Conservation (phyloP, 1,140 invertebrate species). For the Drosophila pseudoananassae region DNA sequence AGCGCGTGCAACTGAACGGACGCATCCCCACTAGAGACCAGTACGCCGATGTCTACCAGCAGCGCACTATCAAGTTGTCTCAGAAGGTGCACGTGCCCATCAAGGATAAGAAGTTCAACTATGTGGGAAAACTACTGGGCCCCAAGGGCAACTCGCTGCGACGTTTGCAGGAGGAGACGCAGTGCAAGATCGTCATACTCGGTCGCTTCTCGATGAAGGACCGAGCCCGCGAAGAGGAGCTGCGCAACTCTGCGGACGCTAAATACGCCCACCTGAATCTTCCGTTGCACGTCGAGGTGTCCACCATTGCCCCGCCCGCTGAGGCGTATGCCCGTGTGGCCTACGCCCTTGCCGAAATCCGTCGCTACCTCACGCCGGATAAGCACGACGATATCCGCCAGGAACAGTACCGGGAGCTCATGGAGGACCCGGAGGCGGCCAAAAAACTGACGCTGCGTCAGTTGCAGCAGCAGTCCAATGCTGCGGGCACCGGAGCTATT, state of each 20-base stretch:
- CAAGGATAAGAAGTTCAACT: conserved; percentile 97
- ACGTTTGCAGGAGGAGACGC: conserved; percentile 96
- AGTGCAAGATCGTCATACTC: conserved; percentile 97
- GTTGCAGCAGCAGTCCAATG: conserved; percentile 72
- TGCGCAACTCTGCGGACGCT: conserved; percentile 93
- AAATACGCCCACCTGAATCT: conserved; percentile 97
- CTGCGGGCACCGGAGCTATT: conserved; percentile 43
- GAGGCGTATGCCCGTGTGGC: conserved; percentile 96
- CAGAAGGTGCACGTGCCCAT: conserved; percentile 95
- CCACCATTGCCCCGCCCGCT: conserved; percentile 93
- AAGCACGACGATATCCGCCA: conserved; percentile 93
- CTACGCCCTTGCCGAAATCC: conserved; percentile 92
- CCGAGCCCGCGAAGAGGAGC: conserved; percentile 95
- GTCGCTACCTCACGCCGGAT: conserved; percentile 89
- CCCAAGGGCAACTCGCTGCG: conserved; percentile 97
- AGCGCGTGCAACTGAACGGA: conserved; percentile 86
- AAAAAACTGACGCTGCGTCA: conserved; percentile 79
- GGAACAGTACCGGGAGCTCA: conserved; percentile 91
- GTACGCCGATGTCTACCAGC: conserved; percentile 93
- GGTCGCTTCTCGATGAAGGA: conserved; percentile 98
- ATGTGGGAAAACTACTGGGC: conserved; percentile 96
- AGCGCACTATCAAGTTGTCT: conserved; percentile 92
- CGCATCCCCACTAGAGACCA: conserved; percentile 87
- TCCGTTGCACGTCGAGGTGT: conserved; percentile 96
- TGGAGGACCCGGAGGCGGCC: conserved; percentile 84